Base-by-base conservation (phyloP, 2,888 invertebrate species). In the Lamellibrachia columna region DNA sequence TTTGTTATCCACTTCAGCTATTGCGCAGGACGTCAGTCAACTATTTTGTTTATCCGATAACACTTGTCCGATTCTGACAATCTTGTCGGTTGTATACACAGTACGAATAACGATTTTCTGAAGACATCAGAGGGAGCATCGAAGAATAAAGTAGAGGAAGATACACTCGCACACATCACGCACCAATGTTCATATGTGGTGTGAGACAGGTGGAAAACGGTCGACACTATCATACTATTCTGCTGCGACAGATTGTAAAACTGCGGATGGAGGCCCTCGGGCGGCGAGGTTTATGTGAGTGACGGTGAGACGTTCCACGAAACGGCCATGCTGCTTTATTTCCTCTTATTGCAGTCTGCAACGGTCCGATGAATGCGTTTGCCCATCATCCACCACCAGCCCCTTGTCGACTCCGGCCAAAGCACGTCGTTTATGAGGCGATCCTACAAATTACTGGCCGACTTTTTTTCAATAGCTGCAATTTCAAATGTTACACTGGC, bases 271-370 rank as follows among this genome's bases (percentile, higher is more conserved):
- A 75, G 75, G 75, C 75, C 75, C 15, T n/a, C 22, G 75, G 75
- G 75, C 75, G 22, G 2, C n/a, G 75, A 75, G 15, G 22, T 75
- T 75, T 75, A 75, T 75, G 75, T 75, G 15, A 15, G 75, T 75
- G 75, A n/a, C 75, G 75, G 75, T 22, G 75, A 75, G n/a, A 75
- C 75, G 75, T 75, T 75, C 75, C 75, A 75, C 75, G 75, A 75
- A 75, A 75, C 75, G 22, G 75, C 75, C 75, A 75, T 75, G 75
- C 75, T 75, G 75, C 75, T 75, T 75, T 75, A 75, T 75, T 75
- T 15, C 75, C 75, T 75, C 75, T 75, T 75, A 75, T 75, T 75
- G 75, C 75, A 75, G 75, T 75, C 75, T 75, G 75, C 75, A n/a
- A 75, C 22, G 75, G 75, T 75, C 15, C n/a, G 75, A 11, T 75